Evolutionary conservation across 2,888 invertebrate genomes (phyloP).

Genomic region (Andrena flavipes): DNA sequence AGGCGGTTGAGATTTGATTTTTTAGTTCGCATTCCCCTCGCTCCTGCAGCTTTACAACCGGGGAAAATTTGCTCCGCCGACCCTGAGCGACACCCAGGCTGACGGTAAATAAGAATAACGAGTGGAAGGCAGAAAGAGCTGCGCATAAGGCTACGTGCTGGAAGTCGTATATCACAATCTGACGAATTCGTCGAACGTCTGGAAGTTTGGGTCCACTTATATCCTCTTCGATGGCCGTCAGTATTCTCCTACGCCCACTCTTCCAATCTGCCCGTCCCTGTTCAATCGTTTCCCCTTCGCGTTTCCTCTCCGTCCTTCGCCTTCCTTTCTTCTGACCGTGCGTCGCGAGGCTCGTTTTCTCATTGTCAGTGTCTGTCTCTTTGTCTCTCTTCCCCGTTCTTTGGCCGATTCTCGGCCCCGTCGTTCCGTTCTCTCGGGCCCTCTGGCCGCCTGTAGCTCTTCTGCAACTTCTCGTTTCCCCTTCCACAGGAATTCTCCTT

Average conservation of each 20-base stretch:
- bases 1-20: no score
- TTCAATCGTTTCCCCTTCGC: constrained; percentile 7
- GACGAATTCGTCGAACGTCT: constrained; percentile 60
- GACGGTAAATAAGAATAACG: no score
- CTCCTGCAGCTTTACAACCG: no score
- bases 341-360: constrained; percentile 62
- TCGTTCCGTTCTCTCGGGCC: constrained; percentile 49
- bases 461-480: constrained; percentile 65
- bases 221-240: constrained; percentile 57
- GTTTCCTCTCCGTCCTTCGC: background rate
- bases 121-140: background rate
- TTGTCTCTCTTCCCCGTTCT: constrained; percentile 49
- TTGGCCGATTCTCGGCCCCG: constrained; percentile 18
- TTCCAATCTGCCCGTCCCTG: constrained; percentile 18
- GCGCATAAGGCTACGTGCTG: background rate
- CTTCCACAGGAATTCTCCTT: constrained; percentile 68
- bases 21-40: no score
- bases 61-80: no score
- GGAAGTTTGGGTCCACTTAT: constrained; percentile 48
- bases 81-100: no score
- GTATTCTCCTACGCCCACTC: constrained; percentile 62
- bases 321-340: constrained; percentile 1
- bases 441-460: constrained; percentile 65
- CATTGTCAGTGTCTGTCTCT: constrained; percentile 65
- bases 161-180: constrained; percentile 24